Conservation (phyloP, 1,140 invertebrate genomes). For the Schlechtendalia chinensis region DNA sequence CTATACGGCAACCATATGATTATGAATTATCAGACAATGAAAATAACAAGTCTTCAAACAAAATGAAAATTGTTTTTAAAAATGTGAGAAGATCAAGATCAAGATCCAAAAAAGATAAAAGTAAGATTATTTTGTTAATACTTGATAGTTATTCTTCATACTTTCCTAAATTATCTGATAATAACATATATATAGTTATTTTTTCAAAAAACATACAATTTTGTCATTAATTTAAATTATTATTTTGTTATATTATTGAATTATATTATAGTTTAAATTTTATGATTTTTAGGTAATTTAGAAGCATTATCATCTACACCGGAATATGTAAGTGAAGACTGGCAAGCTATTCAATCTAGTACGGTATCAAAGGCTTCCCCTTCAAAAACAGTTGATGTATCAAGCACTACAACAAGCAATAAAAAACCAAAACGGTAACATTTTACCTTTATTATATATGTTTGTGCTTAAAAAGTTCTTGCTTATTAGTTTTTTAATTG, state of each 20-base stretch:
- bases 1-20: background rate
- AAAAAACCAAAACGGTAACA: conserved; percentile 41
- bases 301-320: conserved; percentile 18
- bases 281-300: background rate
- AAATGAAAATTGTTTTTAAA: conserved; percentile 46
- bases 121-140: conserved; percentile 7
- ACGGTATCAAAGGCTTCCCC: background rate
- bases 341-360: conserved; percentile 36
- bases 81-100: background rate
- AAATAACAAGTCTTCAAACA: conserved; percentile 25
- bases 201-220: no score
- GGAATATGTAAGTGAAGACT: conserved; percentile 37
- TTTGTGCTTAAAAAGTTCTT: conserved; percentile 19
- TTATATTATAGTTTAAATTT: background rate
- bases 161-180: no score
- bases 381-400: background rate
- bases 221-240: no score
- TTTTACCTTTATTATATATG: background rate
- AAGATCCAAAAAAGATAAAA: conserved; percentile 38
- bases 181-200: no score
- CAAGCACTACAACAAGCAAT: background rate
- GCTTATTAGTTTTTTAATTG: conserved; percentile 42
- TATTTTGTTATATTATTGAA: background rate
- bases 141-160: background rate
- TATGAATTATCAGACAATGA: conserved; percentile 29